Evolutionary conservation across 2,888 invertebrate species (phyloP).

Genomic region (Andrena haemorrhoa): DNA sequence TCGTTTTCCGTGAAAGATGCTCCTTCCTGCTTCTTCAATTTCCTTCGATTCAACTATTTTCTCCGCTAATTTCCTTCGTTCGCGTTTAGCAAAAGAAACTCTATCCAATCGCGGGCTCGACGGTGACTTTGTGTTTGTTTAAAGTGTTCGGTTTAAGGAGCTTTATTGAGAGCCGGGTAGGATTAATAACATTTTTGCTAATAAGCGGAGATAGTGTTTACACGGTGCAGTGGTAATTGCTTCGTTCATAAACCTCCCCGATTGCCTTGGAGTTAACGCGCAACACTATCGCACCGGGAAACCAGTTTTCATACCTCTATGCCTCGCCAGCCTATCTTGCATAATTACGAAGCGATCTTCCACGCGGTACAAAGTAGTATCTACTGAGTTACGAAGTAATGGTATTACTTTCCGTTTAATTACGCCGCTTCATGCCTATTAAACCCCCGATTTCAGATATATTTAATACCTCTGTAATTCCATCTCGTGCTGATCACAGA

Average conservation of each 20-base stretch:
- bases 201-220: constrained; percentile 9
- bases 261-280: not conserved
- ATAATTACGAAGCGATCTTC: constrained; percentile 24
- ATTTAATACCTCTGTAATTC: not conserved
- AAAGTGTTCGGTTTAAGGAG: not conserved
- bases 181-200: constrained; percentile 13
- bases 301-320: constrained; percentile 25
- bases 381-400: not conserved
- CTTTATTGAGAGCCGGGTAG: not conserved
- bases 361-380: not conserved
- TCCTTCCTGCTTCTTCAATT: too few species aligned
- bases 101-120: not conserved
- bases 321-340: not conserved
- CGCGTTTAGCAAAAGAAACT: not conserved
- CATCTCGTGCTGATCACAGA: not conserved
- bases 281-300: not conserved
- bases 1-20: too few species aligned
- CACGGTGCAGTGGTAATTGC: constrained; percentile 14
- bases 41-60: too few species aligned
- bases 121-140: not conserved
- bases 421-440: not conserved
- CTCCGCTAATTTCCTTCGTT: too few species aligned
- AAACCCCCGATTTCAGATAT: not conserved
- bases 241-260: constrained; percentile 11
- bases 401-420: not conserved